These are phyloP conservation scores for Edolisoma coerulescens DNA, from an alignment of 2,113 vertebrate species.

Conservation along the genomic window DNA sequence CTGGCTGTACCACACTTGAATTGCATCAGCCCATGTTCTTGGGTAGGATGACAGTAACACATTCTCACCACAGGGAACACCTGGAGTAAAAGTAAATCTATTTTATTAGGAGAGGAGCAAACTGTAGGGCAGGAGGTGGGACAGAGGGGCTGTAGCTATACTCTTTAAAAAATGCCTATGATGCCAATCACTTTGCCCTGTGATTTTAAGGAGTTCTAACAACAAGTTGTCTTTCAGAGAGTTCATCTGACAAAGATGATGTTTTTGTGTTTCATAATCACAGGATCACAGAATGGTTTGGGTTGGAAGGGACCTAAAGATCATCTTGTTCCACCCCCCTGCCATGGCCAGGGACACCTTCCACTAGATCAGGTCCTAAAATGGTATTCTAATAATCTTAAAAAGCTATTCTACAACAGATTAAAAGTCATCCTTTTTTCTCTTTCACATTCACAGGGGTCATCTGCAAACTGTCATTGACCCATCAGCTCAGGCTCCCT, in stretches of 20 bases:
- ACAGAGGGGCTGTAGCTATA: not conserved
- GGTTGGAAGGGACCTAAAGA: not conserved
- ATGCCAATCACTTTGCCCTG: not conserved
- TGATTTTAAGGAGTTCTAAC: not conserved
- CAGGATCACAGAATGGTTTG: not conserved
- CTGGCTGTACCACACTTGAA: slow-evolving; percentile 6
- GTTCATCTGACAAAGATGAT: not conserved
- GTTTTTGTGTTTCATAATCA: not conserved
- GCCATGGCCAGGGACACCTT: not conserved
- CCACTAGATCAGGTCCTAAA: not conserved
- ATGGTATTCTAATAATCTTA: not conserved
- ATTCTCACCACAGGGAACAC: slow-evolving; percentile 30
- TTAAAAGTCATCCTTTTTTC: not conserved
- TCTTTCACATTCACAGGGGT: not conserved
- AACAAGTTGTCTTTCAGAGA: not conserved
- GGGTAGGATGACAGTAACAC: not conserved
- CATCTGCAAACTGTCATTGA: not conserved
- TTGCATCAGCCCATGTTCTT: slow-evolving; percentile 15
- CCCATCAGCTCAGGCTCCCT: not conserved
- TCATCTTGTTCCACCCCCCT: not conserved
- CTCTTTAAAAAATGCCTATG: not conserved
- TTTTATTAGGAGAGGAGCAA: not conserved
- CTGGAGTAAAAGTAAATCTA: not conserved
- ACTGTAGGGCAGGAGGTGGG: not conserved
- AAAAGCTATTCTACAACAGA: not conserved